Percentiles rank a stretch among this genome's conserved stretches.
phyloP scores from a whole-genome alignment of 1,140 invertebrate species.

The Ectropis grisescens region DNA sequence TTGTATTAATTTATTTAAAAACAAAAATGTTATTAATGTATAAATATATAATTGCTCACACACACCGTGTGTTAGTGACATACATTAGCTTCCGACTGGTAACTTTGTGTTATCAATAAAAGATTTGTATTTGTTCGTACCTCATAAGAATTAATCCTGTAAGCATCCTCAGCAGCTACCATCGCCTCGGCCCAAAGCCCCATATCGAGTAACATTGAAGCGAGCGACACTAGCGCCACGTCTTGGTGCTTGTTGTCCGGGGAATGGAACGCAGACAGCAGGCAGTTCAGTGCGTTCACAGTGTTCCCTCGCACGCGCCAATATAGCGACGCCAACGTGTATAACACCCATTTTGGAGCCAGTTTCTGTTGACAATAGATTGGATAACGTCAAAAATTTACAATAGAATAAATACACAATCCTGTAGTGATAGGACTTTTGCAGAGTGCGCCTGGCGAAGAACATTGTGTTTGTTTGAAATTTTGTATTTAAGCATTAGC shows the following conservation, averaged over 20 bases:
- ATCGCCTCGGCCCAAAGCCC: conserved; percentile 76
- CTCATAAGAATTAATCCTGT: conserved; percentile 74
- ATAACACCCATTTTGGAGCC: conserved; percentile 76
- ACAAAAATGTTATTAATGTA: no score
- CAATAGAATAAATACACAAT: no score
- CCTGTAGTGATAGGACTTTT: no score
- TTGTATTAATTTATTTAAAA: no score
- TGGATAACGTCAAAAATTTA: conserved; percentile 6
- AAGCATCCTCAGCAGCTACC: conserved; percentile 70
- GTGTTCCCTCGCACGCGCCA: conserved; percentile 76
- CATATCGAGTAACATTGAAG: conserved; percentile 74
- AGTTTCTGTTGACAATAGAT: conserved; percentile 68
- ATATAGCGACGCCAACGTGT: conserved; percentile 76
- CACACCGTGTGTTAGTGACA: no score
- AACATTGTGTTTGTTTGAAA: no score
- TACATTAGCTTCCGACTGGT: no score
- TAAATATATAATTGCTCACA: no score
- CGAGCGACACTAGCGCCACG: conserved; percentile 74
- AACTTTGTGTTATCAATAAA: no score
- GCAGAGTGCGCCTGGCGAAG: no score
- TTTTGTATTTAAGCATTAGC: no score
- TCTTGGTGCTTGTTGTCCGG: conserved; percentile 67
- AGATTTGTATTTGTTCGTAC: no score
- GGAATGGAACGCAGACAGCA: conserved; percentile 70
- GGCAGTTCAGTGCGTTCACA: conserved; percentile 75